Evolutionary conservation across 2,888 invertebrate species (phyloP), one percentile per base, ranked within the genome.

Genomic region (Caenorhabditis plicata): DNA sequence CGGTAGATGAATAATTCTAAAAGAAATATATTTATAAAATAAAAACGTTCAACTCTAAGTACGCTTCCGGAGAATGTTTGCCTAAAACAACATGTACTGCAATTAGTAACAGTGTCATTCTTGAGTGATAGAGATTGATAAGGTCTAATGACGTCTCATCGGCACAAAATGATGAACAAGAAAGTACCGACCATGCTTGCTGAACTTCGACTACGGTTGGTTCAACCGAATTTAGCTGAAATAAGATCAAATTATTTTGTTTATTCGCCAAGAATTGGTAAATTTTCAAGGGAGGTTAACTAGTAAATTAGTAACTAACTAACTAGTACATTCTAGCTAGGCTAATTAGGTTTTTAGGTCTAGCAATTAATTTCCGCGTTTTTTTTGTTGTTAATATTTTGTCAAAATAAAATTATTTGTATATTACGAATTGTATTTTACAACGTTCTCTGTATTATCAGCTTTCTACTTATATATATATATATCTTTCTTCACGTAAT

Each of bases 71-170:
- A 1, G 52, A 41, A 32, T 53, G 58, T 26, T 49, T 52, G n/a
- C 35, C 49, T 2, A 58, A 25, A 1, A 53, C 4, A 15, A 58
- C 49, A 38, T 25, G 27, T 4, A 58, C 31, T 2, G 52, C 44
- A 0, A 39, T 35, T 2, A 23, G 22, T n/a, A 56, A 33, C 5
- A 33, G 8, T 33, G 45, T 45, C 8, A 60, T 29, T 22, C 52
- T 45, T 9, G 43, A 4, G 27, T 50, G 54, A 25, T 39, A 60
- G 9, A 54, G 32, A 19, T 41, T 46, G 4, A 61, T 53, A 22
- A 61, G 44, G 40, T 68, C 64, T 35, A 62, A 38, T 5, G 58
- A 54, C 1, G 50, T 43, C 9, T 44, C 13, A 41, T 64, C 64
- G 13, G 62, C 64, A 20, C 60, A 54, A 23, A 62, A 64, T 25